Evolutionary conservation across 2,113 vertebrate genomes (phyloP), one percentile per base, ranked within the genome.

Genomic region (Casuarius casuarius): DNA sequence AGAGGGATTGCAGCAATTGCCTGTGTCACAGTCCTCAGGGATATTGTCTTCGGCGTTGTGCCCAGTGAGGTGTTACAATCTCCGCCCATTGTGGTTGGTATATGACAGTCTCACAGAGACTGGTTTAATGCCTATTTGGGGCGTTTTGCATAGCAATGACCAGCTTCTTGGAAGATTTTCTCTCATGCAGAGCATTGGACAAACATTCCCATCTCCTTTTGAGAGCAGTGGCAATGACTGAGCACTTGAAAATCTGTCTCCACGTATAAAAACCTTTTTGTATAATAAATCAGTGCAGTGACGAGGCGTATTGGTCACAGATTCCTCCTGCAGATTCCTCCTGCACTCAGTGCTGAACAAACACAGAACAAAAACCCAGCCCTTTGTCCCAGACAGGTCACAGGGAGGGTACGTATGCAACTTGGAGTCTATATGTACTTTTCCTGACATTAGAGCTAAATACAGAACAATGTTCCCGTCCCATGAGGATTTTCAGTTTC

Each of bases 361-460:
- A 85, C 10, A 71, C 23, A 8, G 12, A 89, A 31, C 38, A 74
- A 85, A 87, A 79, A 7, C 29, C 10, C 79, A 61, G 25, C 58
- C 38, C 18, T 58, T 29, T 65, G 16, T 61, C 71, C 49, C 56
- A n/a, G 35, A 25, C 74, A 33, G 54, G 80, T 51, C 51, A 67
- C 38, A 0, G 2, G 11, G 14, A 65, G 4, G 5, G 5, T 65
- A 22, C 0, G 0, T 15, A 4, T 5, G 10, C 51, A 51, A 82
- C 42, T 44, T 48, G 76, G 59, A 87, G 72, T 46, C n/a, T 28
- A 4, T 15, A 20, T 40, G 54, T 12, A 13, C 20, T 52, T 46
- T 7, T 76, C 4, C 52, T 76, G 83, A 33, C 0, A 1, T 29
- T 58, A 40, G 5, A 85, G 52, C 17, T 52, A 63, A 87, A 29